A percentile compares a stretch with the other conserved stretches of the same genome.
These are phyloP conservation scores for Hemicordylus capensis DNA, from an alignment of 2,113 vertebrate genomes.

Conservation along the genomic window DNA sequence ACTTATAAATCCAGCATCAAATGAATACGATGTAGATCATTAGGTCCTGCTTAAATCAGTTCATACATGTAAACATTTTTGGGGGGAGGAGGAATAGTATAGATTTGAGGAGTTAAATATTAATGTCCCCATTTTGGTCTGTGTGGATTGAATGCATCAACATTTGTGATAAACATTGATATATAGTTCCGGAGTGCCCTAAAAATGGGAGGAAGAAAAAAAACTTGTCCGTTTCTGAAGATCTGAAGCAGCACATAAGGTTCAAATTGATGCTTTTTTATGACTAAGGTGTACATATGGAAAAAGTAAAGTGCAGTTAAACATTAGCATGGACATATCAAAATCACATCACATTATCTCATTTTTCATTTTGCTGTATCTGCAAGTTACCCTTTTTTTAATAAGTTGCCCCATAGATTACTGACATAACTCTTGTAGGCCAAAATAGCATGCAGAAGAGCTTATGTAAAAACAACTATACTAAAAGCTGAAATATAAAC, in stretches of 20 bases:
- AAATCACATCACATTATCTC: not conserved
- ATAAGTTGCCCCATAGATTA: constrained; percentile 1
- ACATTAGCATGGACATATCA: constrained; percentile 7
- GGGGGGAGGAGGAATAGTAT: not conserved
- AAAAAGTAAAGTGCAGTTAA: not conserved
- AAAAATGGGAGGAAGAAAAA: not conserved
- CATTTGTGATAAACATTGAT: constrained; percentile 1
- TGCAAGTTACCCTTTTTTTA: not conserved
- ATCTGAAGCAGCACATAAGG: not conserved
- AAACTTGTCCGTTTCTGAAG: not conserved
- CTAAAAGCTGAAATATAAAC: not conserved
- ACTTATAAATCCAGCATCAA: not conserved
- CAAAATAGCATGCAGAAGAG: not conserved
- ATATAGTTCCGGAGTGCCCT: not conserved
- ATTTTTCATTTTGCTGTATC: constrained; percentile 3
- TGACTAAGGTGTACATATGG: not conserved
- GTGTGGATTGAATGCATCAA: not conserved
- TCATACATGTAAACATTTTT: not conserved
- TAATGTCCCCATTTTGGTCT: not conserved
- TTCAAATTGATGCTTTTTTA: not conserved
- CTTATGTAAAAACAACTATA: not conserved
- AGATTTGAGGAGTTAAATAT: not conserved
- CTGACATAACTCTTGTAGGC: not conserved
- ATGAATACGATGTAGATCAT: not conserved
- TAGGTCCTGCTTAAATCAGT: not conserved